A percentile compares a stretch with the other conserved stretches of the same genome.
phyloP scores from a whole-genome alignment of 2,888 invertebrate species.

The Ophioninae sp. region DNA sequence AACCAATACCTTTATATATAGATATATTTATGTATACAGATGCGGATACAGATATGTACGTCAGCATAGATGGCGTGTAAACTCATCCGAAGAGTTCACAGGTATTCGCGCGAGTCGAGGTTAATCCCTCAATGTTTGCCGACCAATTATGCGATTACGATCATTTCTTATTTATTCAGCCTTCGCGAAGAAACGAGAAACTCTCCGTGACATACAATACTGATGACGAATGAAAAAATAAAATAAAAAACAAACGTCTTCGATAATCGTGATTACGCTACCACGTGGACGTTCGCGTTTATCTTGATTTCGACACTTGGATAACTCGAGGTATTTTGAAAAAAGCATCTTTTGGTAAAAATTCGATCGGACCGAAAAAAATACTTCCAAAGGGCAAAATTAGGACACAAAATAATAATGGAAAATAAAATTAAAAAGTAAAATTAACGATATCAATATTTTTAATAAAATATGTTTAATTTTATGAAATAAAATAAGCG shows the following conservation, averaged over 20 bases:
- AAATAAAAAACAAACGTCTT: constrained; percentile 5
- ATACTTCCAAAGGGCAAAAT: no score
- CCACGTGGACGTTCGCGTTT: neutral
- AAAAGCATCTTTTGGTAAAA: neutral
- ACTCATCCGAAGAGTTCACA: constrained; percentile 34
- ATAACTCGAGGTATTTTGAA: neutral
- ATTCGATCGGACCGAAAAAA: no score
- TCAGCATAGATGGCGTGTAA: constrained; percentile 21
- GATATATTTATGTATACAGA: neutral
- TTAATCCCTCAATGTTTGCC: constrained; percentile 59
- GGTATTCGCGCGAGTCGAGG: constrained; percentile 59
- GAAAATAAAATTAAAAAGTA: no score
- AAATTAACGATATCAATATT: no score
- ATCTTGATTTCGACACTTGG: constrained; percentile 4
- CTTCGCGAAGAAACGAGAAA: constrained; percentile 25
- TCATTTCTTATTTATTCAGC: constrained; percentile 59
- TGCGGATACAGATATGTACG: neutral
- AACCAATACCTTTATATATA: neutral
- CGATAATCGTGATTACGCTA: neutral
- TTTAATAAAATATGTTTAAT: no score
- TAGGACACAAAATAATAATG: no score
- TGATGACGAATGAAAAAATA: neutral
- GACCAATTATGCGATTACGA: constrained; percentile 60
- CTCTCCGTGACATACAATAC: constrained; percentile 7
- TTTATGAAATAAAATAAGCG: no score